phyloP scores from a whole-genome alignment of 2,113 vertebrate genomes.

The Lontra canadensis region DNA sequence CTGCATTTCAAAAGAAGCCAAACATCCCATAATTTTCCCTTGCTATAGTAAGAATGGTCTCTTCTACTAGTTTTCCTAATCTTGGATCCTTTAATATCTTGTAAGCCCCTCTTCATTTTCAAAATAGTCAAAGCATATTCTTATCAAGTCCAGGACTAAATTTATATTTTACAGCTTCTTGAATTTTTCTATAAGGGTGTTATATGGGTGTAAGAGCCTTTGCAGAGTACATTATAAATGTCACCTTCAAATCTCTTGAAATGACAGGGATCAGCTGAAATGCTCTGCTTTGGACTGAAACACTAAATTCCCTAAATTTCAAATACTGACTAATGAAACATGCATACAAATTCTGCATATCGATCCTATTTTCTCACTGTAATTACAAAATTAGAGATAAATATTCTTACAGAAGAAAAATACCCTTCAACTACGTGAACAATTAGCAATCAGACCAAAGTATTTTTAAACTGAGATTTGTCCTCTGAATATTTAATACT shows the following conservation, averaged over 20 bases:
- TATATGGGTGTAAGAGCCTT: neutral
- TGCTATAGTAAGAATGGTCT: neutral
- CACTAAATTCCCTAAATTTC: neutral
- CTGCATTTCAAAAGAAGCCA: constrained; percentile 14
- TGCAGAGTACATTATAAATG: neutral
- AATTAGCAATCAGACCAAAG: neutral
- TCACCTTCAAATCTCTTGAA: constrained; percentile 15
- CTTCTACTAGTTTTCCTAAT: neutral
- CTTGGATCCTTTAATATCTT: neutral
- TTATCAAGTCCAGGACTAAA: neutral
- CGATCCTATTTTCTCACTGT: neutral
- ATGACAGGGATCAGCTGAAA: neutral
- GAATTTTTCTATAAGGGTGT: neutral
- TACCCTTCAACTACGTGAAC: neutral
- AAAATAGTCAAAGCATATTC: constrained; percentile 8
- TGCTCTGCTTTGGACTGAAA: neutral
- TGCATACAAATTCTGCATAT: neutral
- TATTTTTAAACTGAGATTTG: neutral
- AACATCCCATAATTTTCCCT: neutral
- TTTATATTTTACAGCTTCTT: neutral
- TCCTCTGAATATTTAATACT: neutral
- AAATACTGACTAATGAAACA: neutral
- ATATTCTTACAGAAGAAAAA: neutral
- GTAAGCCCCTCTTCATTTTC: neutral
- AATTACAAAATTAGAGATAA: constrained; percentile 29